Base-by-base conservation (phyloP, 1,140 invertebrate genomes). In the Sarcophaga bullata region DNA sequence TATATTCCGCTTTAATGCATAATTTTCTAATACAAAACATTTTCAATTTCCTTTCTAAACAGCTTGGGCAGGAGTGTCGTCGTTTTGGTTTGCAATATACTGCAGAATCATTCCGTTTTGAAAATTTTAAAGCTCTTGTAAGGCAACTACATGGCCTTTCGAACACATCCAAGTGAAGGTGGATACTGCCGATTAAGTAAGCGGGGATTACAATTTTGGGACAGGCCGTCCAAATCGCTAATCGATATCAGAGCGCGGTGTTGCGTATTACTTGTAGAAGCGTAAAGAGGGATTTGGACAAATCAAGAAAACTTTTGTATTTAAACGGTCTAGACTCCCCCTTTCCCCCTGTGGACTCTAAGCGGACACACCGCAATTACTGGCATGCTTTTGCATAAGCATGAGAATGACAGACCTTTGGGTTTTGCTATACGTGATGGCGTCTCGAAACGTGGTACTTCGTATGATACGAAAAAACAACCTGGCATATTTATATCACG, bases 111-210 rank as follows among this genome's bases (percentile, higher is more conserved):
- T 92, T 94, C 46, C 94, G 93, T 86, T 97, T 97, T 88, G 96
- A 98, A 81, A 95, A 97, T 84, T 99, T 99, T 90, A 93, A 94
- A 78, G 92, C 92, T 5, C 90, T 97, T 4, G 91, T 99, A 82
- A 96, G 98, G 90, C 93, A 94, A 84, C 92, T 99, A 17, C 98
- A 99, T 90, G 92, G 94, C 80, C 91, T 99, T 15, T 91, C 93
- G 82, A 95, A 97, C 86, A 94, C 97, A 99, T 92, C 97, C 97
- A 11, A 93, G 95, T 15, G 97, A 99, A 90, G 97, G 98, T 72
- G 98, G 99, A 91, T 99, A 75, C 91, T 99, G 84, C 98, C 98
- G 0, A 99, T 99, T 85, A 99, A 99, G n/a, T 90, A 99, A 99
- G n/a, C n/a, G n/a, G n/a, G 92, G 97, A 99, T 91, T 98, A 99